A percentile compares a stretch with the other conserved stretches of the same genome.
phyloP scores from a whole-genome alignment of 2,113 vertebrate species.

The Setophaga coronata region DNA sequence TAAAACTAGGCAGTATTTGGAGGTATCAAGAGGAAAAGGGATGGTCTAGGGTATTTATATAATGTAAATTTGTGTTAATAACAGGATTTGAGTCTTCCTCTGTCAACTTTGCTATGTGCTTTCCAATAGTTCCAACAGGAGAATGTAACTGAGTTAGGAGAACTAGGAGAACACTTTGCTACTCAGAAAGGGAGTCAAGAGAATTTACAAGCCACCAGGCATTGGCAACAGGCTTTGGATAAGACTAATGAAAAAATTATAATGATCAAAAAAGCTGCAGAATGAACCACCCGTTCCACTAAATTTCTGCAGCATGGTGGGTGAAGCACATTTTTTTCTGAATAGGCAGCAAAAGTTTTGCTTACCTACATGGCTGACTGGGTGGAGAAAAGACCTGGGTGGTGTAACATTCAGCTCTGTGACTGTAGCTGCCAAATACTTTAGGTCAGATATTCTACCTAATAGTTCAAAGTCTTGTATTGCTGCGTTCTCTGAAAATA shows the following conservation, averaged over 20 bases:
- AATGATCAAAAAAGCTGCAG: not conserved
- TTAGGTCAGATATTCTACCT: not conserved
- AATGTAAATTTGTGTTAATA: not conserved
- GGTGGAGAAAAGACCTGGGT: not conserved
- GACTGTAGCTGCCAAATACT: not conserved
- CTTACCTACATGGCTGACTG: not conserved
- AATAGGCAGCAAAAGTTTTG: not conserved
- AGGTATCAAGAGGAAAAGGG: not conserved
- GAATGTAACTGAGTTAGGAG: not conserved
- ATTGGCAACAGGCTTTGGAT: not conserved
- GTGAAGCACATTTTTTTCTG: not conserved
- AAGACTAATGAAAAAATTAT: not conserved
- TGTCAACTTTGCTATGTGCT: not conserved
- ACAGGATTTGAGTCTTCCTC: not conserved
- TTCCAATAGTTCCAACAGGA: not conserved
- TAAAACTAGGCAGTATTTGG: not conserved
- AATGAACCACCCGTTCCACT: not conserved
- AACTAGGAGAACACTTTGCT: not conserved
- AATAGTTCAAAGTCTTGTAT: conserved; percentile 19
- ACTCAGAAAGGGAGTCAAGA: not conserved
- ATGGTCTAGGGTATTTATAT: not conserved
- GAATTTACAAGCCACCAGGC: not conserved
- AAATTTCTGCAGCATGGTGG: not conserved
- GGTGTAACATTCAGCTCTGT: not conserved
- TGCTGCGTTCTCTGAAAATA: conserved; percentile 17